Conservation (phyloP, 2,113 vertebrate species). For the Hemiscyllium ocellatum region DNA sequence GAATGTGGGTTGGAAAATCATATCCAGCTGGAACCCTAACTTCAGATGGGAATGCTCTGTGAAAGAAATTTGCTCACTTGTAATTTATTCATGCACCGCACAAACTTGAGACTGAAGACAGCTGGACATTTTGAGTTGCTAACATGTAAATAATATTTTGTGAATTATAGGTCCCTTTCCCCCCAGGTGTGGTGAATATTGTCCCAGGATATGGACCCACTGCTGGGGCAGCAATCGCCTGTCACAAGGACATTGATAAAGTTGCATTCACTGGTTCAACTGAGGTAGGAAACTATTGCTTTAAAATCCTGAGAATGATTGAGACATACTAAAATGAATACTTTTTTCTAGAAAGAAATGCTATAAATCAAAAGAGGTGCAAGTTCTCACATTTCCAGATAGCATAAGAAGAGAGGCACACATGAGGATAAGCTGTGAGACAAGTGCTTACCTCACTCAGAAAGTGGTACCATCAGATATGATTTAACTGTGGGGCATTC, state of each 20-base stretch:
- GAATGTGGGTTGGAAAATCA: not conserved
- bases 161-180: constrained; percentile 73
- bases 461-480: not conserved
- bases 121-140: not conserved
- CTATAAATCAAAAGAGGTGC: not conserved
- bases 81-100: not conserved
- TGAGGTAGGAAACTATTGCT: constrained; percentile 57
- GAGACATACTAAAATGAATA: not conserved
- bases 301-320: not conserved
- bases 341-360: not conserved
- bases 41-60: not conserved
- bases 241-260: constrained; percentile 79
- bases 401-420: not conserved
- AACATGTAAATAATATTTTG: not conserved
- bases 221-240: constrained; percentile 79
- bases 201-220: constrained; percentile 84
- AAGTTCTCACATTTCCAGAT: not conserved
- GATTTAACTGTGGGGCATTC: not conserved
- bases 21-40: too few relatives aligned
- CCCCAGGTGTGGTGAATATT: constrained; percentile 90
- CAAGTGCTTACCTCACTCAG: too few relatives aligned
- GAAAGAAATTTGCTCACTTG: not conserved
- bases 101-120: not conserved
- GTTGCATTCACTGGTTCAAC: constrained; percentile 90
- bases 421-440: not conserved